phyloP scores from a whole-genome alignment of 2,113 vertebrate species.

The Sakesphorus luctuosus region DNA sequence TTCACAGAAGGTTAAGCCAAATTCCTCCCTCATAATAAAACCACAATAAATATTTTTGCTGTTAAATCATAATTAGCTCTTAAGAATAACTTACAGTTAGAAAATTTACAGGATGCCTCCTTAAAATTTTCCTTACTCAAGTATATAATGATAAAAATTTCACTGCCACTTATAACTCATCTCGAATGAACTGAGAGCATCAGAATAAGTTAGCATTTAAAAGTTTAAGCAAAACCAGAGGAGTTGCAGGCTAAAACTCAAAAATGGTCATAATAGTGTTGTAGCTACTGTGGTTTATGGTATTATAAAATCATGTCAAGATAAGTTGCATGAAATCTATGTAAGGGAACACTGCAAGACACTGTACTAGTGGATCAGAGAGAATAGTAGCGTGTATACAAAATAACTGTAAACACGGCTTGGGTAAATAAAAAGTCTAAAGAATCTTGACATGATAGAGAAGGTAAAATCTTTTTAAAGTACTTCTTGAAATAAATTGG shows the following conservation, averaged over 20 bases:
- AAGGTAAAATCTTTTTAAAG: neutral
- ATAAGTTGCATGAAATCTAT: neutral
- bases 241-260: neutral
- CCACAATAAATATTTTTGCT: neutral
- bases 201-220: neutral
- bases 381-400: neutral
- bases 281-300: neutral
- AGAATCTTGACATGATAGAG: neutral
- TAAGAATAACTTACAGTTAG: neutral
- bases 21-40: neutral
- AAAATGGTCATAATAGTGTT: neutral
- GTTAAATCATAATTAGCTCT: neutral
- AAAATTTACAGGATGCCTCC: neutral
- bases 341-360: neutral
- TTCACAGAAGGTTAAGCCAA: neutral
- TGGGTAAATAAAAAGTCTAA: neutral
- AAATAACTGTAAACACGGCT: neutral
- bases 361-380: neutral
- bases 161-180: neutral
- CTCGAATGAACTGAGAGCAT: neutral
- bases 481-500: neutral
- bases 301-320: neutral
- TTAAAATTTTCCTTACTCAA: neutral
- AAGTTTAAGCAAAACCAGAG: neutral
- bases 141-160: neutral